Conservation (phyloP, 2,888 invertebrate species). For the Deroplatys truncata region DNA sequence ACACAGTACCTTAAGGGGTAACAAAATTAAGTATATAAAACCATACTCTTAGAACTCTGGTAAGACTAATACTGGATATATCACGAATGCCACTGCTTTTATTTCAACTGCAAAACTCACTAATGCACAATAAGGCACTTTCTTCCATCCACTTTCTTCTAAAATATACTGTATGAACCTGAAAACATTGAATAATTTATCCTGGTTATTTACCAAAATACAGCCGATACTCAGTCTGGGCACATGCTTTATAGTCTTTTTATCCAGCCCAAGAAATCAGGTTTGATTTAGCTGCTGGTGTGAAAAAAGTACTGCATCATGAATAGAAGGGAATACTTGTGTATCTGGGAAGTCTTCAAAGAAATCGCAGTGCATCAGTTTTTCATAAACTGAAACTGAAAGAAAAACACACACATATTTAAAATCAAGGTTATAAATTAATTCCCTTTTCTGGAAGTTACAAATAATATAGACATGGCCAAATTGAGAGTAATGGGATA, state of each 20-base stretch:
- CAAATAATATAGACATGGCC: no score
- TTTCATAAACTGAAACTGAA: constrained; percentile 35
- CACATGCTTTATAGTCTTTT: neutral
- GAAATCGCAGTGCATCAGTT: constrained; percentile 41
- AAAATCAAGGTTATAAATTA: neutral
- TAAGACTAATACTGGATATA: no score
- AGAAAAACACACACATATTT: constrained; percentile 17
- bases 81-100: neutral
- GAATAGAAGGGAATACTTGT: constrained; percentile 45
- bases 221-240: neutral
- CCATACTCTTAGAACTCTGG: no score
- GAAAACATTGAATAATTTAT: neutral
- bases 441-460: neutral
- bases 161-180: neutral
- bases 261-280: neutral
- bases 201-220: neutral
- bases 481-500: no score
- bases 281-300: neutral
- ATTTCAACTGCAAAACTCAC: neutral
- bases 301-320: constrained; percentile 42
- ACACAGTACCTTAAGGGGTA: no score
- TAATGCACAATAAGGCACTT: neutral
- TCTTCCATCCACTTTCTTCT: neutral
- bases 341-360: constrained; percentile 41
- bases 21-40: no score